These are phyloP conservation scores for Ceyx melanurus DNA, from an alignment of 2,113 vertebrate genomes.

Conservation along the genomic window DNA sequence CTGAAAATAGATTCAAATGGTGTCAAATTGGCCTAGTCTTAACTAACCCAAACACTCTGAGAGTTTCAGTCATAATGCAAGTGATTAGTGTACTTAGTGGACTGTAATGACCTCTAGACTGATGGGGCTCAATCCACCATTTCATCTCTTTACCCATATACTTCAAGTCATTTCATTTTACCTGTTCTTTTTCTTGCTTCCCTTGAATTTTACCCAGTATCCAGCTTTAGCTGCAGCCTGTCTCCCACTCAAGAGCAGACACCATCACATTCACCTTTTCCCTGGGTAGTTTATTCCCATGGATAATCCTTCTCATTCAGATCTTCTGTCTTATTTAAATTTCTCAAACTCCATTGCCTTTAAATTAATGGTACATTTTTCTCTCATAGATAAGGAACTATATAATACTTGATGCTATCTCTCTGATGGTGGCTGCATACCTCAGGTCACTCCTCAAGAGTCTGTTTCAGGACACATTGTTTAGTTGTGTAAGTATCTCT, in stretches of 20 bases:
- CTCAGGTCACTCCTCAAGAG: neutral
- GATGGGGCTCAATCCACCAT: neutral
- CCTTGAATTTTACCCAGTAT: neutral
- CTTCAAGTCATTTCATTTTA: neutral
- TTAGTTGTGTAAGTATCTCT: neutral
- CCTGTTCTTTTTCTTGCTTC: accelerated
- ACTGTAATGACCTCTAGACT: neutral
- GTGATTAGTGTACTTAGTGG: neutral
- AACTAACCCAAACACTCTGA: neutral
- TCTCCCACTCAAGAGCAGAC: neutral
- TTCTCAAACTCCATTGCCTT: neutral
- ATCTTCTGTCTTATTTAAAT: neutral
- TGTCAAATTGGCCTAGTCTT: neutral
- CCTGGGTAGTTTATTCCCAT: neutral
- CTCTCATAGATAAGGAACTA: neutral
- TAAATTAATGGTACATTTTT: neutral
- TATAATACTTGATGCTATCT: neutral
- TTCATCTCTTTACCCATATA: neutral
- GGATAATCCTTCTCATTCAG: neutral
- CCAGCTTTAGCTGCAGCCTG: neutral
- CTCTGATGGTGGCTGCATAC: neutral
- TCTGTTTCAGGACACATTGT: neutral
- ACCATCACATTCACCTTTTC: neutral
- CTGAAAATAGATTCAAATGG: neutral
- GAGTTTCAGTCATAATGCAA: neutral